Conservation (phyloP, 2,113 vertebrate species). For the Acrocephalus kingi region DNA sequence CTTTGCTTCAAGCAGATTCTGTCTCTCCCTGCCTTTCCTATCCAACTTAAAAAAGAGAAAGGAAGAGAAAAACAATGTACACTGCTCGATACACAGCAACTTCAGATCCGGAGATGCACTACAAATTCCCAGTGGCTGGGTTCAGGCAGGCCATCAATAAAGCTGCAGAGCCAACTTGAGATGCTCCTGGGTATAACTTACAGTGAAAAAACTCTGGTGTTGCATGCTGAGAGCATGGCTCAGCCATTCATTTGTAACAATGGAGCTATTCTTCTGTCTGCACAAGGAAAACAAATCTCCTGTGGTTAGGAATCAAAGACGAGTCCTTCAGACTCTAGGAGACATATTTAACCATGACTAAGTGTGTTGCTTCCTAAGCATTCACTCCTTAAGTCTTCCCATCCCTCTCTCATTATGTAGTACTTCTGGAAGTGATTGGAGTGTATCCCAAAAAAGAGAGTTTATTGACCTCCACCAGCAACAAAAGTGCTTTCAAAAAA, state of each 20-base stretch:
- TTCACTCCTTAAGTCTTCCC: background rate
- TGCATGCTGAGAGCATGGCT: slow-evolving; percentile 6
- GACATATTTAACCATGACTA: slow-evolving; percentile 47
- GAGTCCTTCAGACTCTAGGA: slow-evolving; percentile 45
- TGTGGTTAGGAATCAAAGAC: slow-evolving; percentile 32
- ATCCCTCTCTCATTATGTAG: background rate
- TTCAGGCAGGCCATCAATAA: slow-evolving; percentile 42
- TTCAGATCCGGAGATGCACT: background rate
- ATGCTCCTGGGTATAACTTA: slow-evolving; percentile 38
- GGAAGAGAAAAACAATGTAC: background rate
- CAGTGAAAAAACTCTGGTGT: slow-evolving; percentile 13
- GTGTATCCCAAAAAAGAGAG: background rate
- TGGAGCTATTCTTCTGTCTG: background rate
- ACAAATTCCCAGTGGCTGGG: slow-evolving; percentile 32
- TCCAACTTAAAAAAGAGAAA: background rate
- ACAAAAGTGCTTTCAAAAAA: slow-evolving; percentile 16
- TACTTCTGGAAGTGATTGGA: background rate
- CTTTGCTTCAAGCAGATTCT: background rate
- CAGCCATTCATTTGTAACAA: slow-evolving; percentile 34
- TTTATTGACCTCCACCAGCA: slow-evolving; percentile 30
- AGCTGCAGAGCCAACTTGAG: background rate
- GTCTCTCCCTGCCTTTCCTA: background rate
- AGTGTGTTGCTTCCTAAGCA: slow-evolving; percentile 10
- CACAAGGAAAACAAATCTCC: slow-evolving; percentile 52
- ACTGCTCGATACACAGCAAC: background rate